These are phyloP conservation scores for Loriculus beryllinus DNA, from an alignment of 2,797 vertebrate genomes.

Conservation along the genomic window DNA sequence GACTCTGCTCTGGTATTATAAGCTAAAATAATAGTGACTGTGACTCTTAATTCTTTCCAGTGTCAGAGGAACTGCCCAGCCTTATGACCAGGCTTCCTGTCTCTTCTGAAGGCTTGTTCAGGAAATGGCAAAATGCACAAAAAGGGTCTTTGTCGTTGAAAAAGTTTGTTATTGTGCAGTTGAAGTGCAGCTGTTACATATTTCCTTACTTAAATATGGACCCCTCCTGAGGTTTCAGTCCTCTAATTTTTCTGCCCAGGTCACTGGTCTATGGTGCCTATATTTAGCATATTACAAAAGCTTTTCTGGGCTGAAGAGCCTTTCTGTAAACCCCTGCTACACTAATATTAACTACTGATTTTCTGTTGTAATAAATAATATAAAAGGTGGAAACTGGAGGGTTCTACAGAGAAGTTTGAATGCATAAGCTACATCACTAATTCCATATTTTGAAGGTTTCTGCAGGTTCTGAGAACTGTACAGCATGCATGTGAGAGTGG, in stretches of 20 bases:
- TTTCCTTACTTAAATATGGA: slow-evolving; percentile 41
- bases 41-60: slow-evolving; percentile 47
- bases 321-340: neutral
- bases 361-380: neutral
- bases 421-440: neutral
- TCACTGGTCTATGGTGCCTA: neutral
- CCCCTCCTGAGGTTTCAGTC: slow-evolving; percentile 46
- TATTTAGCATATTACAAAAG: neutral
- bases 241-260: slow-evolving; percentile 45
- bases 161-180: slow-evolving; percentile 54
- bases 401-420: neutral
- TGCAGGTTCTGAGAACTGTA: neutral
- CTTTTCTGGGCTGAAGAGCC: slow-evolving; percentile 10
- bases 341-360: neutral
- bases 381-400: neutral
- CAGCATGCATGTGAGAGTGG: neutral
- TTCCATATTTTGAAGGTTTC: neutral
- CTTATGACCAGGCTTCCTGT: slow-evolving; percentile 62
- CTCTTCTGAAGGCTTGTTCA: slow-evolving; percentile 48
- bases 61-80: slow-evolving; percentile 40
- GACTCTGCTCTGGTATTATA: neutral
- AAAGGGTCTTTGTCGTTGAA: slow-evolving; percentile 43
- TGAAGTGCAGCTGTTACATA: slow-evolving; percentile 51
- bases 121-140: slow-evolving; percentile 23
- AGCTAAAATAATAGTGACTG: slow-evolving; percentile 35